phyloP scores from a whole-genome alignment of 1,140 invertebrate genomes.

The Drosophila subobscura region DNA sequence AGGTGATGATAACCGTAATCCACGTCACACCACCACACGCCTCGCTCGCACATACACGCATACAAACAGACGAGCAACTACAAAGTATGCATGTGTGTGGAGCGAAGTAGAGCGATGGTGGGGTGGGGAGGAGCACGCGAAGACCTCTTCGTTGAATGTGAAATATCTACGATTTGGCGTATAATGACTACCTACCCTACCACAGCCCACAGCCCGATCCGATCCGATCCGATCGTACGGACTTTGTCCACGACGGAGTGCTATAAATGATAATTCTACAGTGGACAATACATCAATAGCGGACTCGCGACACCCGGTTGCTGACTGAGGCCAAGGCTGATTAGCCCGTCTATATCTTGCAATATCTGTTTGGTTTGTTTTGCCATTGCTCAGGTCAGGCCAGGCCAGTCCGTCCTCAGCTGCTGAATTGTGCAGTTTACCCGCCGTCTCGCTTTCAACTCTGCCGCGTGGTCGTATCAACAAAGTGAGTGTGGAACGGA shows the following conservation, averaged over 20 bases:
- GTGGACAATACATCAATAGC: constrained; percentile 31
- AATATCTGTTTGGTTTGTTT: constrained; percentile 22
- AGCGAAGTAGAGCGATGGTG: no score
- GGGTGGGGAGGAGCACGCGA: not conserved
- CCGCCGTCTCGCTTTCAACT: constrained; percentile 22
- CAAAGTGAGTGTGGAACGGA: constrained; percentile 11
- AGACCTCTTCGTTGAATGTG: constrained; percentile 33
- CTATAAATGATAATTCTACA: constrained; percentile 9
- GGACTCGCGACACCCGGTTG: no score
- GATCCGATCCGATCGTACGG: constrained; percentile 3
- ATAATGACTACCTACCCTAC: constrained; percentile 30
- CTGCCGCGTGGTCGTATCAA: constrained; percentile 3
- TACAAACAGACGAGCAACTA: constrained; percentile 11
- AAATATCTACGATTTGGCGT: constrained; percentile 15
- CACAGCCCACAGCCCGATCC: not conserved
- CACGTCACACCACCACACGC: constrained; percentile 22
- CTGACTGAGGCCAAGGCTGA: constrained; percentile 16
- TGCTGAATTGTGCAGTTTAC: constrained; percentile 26
- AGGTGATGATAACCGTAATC: constrained; percentile 28
- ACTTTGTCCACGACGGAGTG: constrained; percentile 27
- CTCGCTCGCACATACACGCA: not conserved
- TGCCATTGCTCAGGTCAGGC: constrained; percentile 21
- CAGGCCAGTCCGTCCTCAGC: constrained; percentile 36
- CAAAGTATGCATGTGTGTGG: not conserved
- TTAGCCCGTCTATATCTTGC: constrained; percentile 30